Evolutionary conservation across 2,113 vertebrate genomes (phyloP).

Genomic region (Osmerus mordax): DNA sequence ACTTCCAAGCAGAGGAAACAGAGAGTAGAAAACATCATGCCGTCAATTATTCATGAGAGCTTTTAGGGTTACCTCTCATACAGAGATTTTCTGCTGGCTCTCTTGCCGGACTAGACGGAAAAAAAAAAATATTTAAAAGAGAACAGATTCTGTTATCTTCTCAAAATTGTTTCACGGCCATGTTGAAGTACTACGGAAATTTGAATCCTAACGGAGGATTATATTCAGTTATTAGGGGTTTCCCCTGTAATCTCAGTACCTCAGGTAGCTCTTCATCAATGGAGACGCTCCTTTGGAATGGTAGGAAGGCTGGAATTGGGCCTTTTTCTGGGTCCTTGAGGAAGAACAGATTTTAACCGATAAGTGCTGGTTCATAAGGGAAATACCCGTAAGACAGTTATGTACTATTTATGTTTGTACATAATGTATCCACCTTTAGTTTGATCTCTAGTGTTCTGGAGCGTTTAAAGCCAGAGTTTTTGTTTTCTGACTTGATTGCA

Average conservation of each 20-base stretch:
- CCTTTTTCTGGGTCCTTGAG: constrained; percentile 87
- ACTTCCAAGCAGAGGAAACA: background rate
- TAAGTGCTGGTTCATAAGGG: background rate
- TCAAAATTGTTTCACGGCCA: too few relatives aligned
- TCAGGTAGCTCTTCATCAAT: constrained; percentile 83
- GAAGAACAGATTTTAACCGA: background rate
- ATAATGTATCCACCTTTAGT: constrained; percentile 73
- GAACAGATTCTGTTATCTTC: too few relatives aligned
- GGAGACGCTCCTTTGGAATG: constrained; percentile 87
- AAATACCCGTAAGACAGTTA: background rate
- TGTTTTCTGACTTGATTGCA: constrained; percentile 90
- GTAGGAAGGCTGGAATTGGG: constrained; percentile 81
- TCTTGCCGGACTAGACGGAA: constrained; percentile 72
- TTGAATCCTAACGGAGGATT: too few relatives aligned
- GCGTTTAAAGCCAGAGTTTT: constrained; percentile 91
- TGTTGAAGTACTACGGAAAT: too few relatives aligned
- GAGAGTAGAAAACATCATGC: background rate
- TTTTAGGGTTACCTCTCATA: constrained; percentile 81
- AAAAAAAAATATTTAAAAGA: constrained; percentile 16
- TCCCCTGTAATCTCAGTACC: constrained; percentile 54
- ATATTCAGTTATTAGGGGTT: background rate
- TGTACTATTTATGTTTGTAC: background rate
- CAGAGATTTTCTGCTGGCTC: constrained; percentile 82
- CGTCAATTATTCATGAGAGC: background rate
- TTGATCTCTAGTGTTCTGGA: constrained; percentile 89